Evolutionary conservation across 1,140 invertebrate species (phyloP).

Genomic region (Copidosoma floridanum): DNA sequence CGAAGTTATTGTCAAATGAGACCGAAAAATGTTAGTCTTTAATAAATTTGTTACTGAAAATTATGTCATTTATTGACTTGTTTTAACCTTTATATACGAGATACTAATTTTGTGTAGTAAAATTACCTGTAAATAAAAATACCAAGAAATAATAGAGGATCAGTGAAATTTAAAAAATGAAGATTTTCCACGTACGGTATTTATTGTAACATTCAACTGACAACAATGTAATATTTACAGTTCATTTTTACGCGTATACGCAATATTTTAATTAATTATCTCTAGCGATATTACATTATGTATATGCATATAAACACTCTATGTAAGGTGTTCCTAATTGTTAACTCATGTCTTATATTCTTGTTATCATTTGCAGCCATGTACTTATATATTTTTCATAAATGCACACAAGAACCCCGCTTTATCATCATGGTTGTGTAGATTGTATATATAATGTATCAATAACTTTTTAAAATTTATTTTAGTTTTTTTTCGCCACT

Average conservation of each 20-base stretch:
- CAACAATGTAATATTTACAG: slow-evolving; percentile 52
- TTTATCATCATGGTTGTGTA: no score
- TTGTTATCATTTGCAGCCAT: slow-evolving; percentile 10
- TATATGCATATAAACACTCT: slow-evolving; percentile 36
- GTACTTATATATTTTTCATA: no score
- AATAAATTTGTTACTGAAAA: neutral
- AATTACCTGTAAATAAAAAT: neutral
- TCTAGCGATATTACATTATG: slow-evolving; percentile 23
- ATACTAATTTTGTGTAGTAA: neutral
- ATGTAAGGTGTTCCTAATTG: slow-evolving; percentile 33
- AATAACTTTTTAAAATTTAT: no score
- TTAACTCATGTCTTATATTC: no score
- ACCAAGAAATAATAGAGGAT: neutral
- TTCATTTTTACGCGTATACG: slow-evolving; percentile 32
- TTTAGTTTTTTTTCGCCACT: no score
- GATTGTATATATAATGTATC: no score
- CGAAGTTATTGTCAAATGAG: neutral
- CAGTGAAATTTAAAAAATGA: no score
- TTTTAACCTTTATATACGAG: slow-evolving; percentile 2
- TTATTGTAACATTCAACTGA: slow-evolving; percentile 57
- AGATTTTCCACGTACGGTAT: slow-evolving; percentile 35
- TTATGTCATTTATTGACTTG: neutral
- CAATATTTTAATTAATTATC: slow-evolving; percentile 34
- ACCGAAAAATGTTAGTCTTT: no score
- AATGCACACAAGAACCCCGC: no score